Evolutionary conservation across 2,888 invertebrate species (phyloP), one percentile per base, ranked within the genome.

Genomic region (Hofmannophila pseudospretella): DNA sequence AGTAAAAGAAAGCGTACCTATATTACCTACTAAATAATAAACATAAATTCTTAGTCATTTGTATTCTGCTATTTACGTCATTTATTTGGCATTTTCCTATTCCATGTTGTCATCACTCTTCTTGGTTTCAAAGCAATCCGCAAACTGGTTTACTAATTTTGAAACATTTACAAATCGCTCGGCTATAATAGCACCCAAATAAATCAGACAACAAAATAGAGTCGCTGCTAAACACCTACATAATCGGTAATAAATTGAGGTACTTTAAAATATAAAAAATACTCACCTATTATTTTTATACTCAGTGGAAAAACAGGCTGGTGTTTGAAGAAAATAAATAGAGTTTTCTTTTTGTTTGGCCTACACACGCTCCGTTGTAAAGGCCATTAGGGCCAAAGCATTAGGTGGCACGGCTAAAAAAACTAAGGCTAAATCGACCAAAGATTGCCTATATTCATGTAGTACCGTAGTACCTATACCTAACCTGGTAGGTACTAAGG

Each of bases 191-290:
- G 33, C 35, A 34, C 30, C 23, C 36, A 54, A 56, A 56, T 58
- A 51, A 59, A 52, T 61, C 54, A 55, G 40, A 34, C 33, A 36
- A n/a, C 35, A 49, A 58, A 60, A 57, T 51, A 56, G 62, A 65
- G 53, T 62, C 60, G 67, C 63, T 45, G 45, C 42, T 42, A 41
- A 48, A 51, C 63, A 51, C 58, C 65, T 56, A 62, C 65, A 54
- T 50, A 48, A 49, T 48, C 42, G 38, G 45, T 34, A 39, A 65
- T 55, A 57, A 66, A 60, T 57, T 10, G 54, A n/a, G 47, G 36
- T 50, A 50, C 51, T n/a, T n/a, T 66, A 57, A 51, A 65, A 60
- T 48, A 51, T 49, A 61, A 63, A 51, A 49, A 55, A 68, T 60
- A 54, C 62, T 27, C 1, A 23, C n/a, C 23, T 23, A 23, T 23